phyloP scores from a whole-genome alignment of 2,113 vertebrate species.

The Murina feae region DNA sequence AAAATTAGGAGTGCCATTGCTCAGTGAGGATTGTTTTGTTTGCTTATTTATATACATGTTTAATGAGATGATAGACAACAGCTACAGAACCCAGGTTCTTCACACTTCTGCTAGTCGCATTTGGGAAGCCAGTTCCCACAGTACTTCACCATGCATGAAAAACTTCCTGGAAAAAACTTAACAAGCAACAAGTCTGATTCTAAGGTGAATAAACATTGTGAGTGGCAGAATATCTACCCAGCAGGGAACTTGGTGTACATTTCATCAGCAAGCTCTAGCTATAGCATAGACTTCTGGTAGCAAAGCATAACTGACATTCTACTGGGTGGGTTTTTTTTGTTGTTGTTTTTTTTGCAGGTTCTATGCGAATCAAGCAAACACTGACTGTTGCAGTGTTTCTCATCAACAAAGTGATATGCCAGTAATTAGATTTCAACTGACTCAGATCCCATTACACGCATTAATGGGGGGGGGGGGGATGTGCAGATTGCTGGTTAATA shows the following conservation, averaged over 20 bases:
- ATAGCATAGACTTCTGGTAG: constrained; percentile 51
- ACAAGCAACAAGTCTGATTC: neutral
- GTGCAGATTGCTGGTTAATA: constrained; percentile 80
- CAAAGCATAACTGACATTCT: constrained; percentile 71
- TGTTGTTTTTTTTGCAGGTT: constrained; percentile 47
- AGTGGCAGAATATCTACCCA: constrained; percentile 69
- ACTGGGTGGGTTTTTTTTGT: neutral
- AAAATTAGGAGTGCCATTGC: neutral
- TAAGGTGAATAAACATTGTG: constrained; percentile 26
- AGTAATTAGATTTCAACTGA: constrained; percentile 80
- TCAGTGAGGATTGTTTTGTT: neutral
- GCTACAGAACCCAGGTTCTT: neutral
- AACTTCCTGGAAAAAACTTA: constrained; percentile 46
- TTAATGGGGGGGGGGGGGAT: constrained; percentile 77
- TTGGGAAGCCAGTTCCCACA: neutral
- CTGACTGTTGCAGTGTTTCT: constrained; percentile 69
- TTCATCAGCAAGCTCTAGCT: constrained; percentile 60
- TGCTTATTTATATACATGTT: neutral
- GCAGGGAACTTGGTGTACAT: constrained; percentile 35
- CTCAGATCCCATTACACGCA: constrained; percentile 73
- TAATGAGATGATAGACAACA: neutral
- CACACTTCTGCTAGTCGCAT: neutral
- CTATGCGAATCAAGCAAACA: constrained; percentile 69
- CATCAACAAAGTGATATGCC: constrained; percentile 79
- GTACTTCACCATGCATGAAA: constrained; percentile 38